Evolutionary conservation across 2,797 vertebrate species (phyloP), one percentile per base, ranked within the genome.

Genomic region (Melanogrammus aeglefinus): DNA sequence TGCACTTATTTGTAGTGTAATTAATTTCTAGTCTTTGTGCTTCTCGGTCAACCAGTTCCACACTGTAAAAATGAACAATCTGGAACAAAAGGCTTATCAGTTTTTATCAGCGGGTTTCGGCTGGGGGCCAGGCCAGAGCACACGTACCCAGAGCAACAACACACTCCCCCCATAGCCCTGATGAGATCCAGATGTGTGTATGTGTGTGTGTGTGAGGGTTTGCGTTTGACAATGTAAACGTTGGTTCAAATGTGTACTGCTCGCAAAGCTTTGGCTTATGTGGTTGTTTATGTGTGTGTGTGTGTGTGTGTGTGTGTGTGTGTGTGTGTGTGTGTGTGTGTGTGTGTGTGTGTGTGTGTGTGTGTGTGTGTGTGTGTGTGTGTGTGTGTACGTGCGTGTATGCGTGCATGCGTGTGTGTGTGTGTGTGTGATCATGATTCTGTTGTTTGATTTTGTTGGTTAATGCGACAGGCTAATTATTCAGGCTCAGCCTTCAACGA

Each of bases 41-140:
- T 74, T n/a, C 10, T 27, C 39, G 35, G 36, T 35, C 35, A 74
- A 35, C 72, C 78, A n/a, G 13, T 77, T 73, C 76, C 81, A 76
- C 83, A 80, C 81, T 75, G 72, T 78, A 51, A 35, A 33, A 47
- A 14, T 24, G 35, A 69, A 69, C 69, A 82, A 84, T 84, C 80
- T 82, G 29, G 79, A 82, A 83, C 82, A 82, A 63, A 83, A 84
- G 78, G 75, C 80, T 86, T 86, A 88, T 89, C 86, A 82, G 82
- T 79, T 84, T 89, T 84, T 87, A 88, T 89, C 86, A 82, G 81
- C 81, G 78, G 78, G 82, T 85, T 85, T 81, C 82, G 84, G 85
- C 81, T 39, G 70, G 27, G 16, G 10, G 80, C 86, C 88, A 85
- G 84, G 77, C 75, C 73, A 47, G 63, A 39, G 78, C 77, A 76